These are phyloP conservation scores for Matsumyia berberina DNA, from an alignment of 2,888 invertebrate species.

Conservation along the genomic window DNA sequence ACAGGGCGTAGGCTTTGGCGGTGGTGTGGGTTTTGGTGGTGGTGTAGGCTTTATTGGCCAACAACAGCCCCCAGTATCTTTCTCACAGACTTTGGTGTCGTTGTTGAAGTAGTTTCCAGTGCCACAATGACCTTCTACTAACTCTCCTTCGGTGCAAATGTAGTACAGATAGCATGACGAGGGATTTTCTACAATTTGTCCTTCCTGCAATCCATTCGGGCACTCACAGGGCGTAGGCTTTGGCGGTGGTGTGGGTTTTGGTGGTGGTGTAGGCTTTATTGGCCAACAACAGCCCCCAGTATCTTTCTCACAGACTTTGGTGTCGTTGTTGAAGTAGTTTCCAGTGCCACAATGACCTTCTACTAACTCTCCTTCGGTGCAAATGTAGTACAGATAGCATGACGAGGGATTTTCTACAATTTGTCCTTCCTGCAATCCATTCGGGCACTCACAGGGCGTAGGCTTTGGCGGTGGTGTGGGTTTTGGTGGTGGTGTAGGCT, in stretches of 20 bases:
- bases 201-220: slow-evolving; percentile 29
- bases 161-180: no score
- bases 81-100: no score
- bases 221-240: slow-evolving; percentile 19
- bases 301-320: slow-evolving; percentile 20
- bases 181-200: slow-evolving; percentile 19
- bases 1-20: no score
- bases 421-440: slow-evolving; percentile 38
- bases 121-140: no score
- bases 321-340: slow-evolving; percentile 41
- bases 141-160: no score
- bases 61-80: no score
- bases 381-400: slow-evolving; percentile 52
- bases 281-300: slow-evolving; percentile 59
- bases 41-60: no score
- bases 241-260: slow-evolving; percentile 28
- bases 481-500: no score
- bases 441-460: slow-evolving; percentile 21
- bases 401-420: slow-evolving; percentile 55
- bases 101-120: no score
- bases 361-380: slow-evolving; percentile 41
- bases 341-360: slow-evolving; percentile 47
- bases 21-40: no score
- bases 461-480: slow-evolving; percentile 31
- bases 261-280: neutral